These are phyloP conservation scores for Oxyura jamaicensis DNA, from an alignment of 2,113 vertebrate genomes.

Conservation along the genomic window DNA sequence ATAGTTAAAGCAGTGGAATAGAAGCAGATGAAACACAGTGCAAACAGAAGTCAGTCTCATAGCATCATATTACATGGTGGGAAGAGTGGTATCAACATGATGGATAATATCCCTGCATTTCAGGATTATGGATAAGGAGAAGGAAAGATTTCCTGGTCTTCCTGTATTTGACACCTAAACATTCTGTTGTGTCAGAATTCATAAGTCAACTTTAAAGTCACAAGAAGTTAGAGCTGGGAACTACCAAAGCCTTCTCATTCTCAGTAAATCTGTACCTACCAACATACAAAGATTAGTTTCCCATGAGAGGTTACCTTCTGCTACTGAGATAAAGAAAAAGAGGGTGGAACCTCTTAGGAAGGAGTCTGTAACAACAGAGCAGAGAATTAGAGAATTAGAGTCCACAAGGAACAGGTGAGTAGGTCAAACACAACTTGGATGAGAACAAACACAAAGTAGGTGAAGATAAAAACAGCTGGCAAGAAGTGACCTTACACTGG, in stretches of 20 bases:
- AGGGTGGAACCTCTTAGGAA: background rate
- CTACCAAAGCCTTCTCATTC: background rate
- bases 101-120: background rate
- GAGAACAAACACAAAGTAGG: background rate
- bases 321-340: background rate
- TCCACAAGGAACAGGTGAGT: background rate
- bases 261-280: background rate
- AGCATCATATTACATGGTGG: rapidly evolving
- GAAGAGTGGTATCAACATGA: background rate
- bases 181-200: background rate
- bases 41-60: background rate
- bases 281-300: background rate
- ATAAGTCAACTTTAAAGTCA: background rate
- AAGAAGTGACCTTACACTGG: background rate
- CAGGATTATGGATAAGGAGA: background rate
- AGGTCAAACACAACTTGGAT: background rate
- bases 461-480: background rate
- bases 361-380: background rate
- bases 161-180: background rate
- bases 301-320: background rate
- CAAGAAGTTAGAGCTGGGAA: background rate
- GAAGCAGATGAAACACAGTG: background rate
- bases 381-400: background rate
- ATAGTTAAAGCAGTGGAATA: background rate
- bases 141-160: background rate